Evolutionary conservation across 1,140 invertebrate genomes (phyloP).

Genomic region (Arctopsyche grandis): DNA sequence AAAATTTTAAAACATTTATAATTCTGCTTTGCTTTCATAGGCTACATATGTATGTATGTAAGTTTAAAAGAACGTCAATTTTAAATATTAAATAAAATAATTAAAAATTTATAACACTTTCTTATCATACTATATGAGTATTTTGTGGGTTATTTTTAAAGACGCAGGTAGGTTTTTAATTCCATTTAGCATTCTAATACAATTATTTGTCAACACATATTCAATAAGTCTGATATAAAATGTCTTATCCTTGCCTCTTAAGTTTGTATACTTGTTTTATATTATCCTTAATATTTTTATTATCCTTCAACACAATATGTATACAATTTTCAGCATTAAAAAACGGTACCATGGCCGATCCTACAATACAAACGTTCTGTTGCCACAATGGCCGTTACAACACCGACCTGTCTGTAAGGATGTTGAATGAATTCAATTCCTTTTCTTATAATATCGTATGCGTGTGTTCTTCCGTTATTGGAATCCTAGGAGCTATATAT

Average conservation of each 20-base stretch:
- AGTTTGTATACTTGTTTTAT: not conserved
- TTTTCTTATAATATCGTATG: slow-evolving; percentile 78
- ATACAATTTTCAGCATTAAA: not conserved
- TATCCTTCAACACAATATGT: no score
- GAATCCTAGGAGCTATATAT: slow-evolving; percentile 78
- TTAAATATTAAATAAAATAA: no score
- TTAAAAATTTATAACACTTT: no score
- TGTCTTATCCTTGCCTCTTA: not conserved
- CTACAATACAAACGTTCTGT: slow-evolving; percentile 83
- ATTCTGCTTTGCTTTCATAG: no score
- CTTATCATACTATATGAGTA: no score
- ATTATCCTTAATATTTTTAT: not conserved
- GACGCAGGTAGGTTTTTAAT: no score
- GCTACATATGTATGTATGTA: no score
- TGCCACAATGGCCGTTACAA: slow-evolving; percentile 74
- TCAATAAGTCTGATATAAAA: not conserved
- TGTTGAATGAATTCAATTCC: slow-evolving; percentile 76
- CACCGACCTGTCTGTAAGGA: slow-evolving; percentile 69
- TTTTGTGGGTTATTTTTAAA: no score
- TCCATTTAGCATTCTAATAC: no score
- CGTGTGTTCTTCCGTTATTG: slow-evolving; percentile 76
- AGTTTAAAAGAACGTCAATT: no score
- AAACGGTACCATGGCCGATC: slow-evolving; percentile 74
- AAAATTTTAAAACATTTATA: no score
- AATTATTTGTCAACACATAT: no score